A percentile compares a stretch with the other conserved stretches of the same genome.
Conservation (phyloP, 2,797 vertebrate genomes). For the Microctenopoma steveboyesi region DNA sequence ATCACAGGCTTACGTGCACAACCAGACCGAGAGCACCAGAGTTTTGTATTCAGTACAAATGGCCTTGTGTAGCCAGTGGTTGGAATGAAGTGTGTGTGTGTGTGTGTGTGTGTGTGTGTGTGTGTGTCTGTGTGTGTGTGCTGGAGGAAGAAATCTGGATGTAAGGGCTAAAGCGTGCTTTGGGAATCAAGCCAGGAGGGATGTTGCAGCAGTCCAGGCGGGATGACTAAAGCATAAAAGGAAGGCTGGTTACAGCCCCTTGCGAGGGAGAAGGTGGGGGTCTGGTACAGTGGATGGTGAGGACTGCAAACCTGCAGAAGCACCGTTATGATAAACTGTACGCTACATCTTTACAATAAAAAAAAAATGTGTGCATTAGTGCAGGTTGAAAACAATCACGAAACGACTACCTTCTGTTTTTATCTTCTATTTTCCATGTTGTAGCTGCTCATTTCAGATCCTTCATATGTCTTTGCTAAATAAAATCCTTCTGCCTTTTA, state of each 20-base stretch:
- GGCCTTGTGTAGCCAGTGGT: conserved; percentile 39
- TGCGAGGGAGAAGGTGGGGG: conserved; percentile 26
- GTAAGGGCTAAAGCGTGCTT: conserved; percentile 64
- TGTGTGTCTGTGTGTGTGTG: conserved; percentile 23
- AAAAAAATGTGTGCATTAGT: conserved; percentile 7
- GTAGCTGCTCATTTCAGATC: conserved; percentile 38
- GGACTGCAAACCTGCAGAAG: conserved; percentile 52
- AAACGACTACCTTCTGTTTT: conserved; percentile 10
- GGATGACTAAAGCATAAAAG: conserved; percentile 74
- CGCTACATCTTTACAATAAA: conserved; percentile 13
- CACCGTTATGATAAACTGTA: conserved; percentile 22
- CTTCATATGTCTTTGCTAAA: conserved; percentile 27
- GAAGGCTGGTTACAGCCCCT: conserved; percentile 58
- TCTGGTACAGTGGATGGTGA: conserved; percentile 45
- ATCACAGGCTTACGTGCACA: conserved; percentile 58
- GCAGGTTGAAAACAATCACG: conserved; percentile 22
- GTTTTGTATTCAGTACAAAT: conserved; percentile 65
- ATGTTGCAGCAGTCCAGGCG: conserved; percentile 64
- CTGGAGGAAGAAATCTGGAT: conserved; percentile 35
- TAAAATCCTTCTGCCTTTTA: conserved; percentile 26
- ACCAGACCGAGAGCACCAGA: conserved; percentile 37
- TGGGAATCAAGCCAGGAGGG: conserved; percentile 69
- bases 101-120: conserved; percentile 9
- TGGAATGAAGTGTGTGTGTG: conserved; percentile 28
- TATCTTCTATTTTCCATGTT: conserved; percentile 16